phyloP scores from a whole-genome alignment of 1,140 invertebrate genomes.

The Campoletis sonorensis region DNA sequence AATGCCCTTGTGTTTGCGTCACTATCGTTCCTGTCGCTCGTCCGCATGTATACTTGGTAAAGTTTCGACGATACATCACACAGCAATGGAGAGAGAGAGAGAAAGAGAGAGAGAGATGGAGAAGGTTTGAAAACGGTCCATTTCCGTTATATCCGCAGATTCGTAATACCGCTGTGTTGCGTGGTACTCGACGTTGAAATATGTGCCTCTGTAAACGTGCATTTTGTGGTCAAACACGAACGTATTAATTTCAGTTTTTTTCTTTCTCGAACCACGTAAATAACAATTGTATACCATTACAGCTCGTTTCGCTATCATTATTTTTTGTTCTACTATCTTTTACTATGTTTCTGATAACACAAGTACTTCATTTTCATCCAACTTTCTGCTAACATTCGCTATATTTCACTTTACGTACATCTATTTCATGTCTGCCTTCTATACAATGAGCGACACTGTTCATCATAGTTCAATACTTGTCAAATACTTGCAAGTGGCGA shows the following conservation, averaged over 20 bases:
- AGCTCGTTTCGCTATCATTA: background rate
- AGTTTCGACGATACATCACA: slow-evolving; percentile 40
- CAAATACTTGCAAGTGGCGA: too few species aligned
- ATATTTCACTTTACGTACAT: background rate
- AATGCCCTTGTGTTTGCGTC: slow-evolving; percentile 10
- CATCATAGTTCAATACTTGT: too few species aligned
- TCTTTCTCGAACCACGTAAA: background rate
- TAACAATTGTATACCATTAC: too few species aligned
- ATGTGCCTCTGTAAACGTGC: slow-evolving; percentile 9
- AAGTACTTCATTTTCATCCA: background rate
- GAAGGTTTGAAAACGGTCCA: background rate
- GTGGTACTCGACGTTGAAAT: slow-evolving; percentile 34
- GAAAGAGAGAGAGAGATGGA: slow-evolving; percentile 21
- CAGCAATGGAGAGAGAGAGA: too few species aligned
- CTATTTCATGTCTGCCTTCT: too few species aligned
- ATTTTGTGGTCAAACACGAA: slow-evolving; percentile 9
- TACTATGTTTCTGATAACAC: too few species aligned
- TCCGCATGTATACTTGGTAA: slow-evolving; percentile 36
- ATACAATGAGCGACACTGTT: too few species aligned
- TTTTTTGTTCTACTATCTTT: background rate
- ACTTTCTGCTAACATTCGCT: background rate
- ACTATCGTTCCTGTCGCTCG: slow-evolving; percentile 23
- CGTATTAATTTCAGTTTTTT: slow-evolving; percentile 17
- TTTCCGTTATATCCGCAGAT: slow-evolving; percentile 36
- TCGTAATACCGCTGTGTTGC: slow-evolving; percentile 31